Evolutionary conservation across 2,113 vertebrate genomes (phyloP).

Genomic region (Triplophysa dalaica): DNA sequence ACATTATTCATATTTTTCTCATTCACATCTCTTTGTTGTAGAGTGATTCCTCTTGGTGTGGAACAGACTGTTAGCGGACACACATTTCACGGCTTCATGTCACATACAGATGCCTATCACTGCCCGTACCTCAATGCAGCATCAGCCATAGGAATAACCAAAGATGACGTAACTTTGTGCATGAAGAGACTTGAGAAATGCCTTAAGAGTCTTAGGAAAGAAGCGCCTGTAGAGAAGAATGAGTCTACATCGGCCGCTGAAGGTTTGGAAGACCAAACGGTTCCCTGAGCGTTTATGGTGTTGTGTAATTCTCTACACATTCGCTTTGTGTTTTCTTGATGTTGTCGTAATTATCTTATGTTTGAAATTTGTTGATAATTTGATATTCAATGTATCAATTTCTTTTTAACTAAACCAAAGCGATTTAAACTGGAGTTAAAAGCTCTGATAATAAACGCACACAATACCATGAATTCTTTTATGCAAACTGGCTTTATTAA

Average conservation of each 20-base stretch:
- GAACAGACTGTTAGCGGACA: conserved; percentile 86
- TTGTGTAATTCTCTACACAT: background rate
- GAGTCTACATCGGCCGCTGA: background rate
- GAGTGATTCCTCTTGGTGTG: conserved; percentile 84
- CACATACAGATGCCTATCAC: conserved; percentile 84
- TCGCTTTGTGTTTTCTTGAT: background rate
- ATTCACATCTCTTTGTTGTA: conserved; percentile 65
- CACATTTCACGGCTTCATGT: conserved; percentile 91
- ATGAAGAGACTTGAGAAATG: conserved; percentile 92
- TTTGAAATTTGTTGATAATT: background rate
- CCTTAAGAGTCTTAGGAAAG: conserved; percentile 79
- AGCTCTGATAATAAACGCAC: background rate
- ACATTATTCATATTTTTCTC: background rate
- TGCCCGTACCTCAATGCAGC: conserved; percentile 95
- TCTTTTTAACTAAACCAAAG: background rate
- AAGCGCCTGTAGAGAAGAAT: conserved; percentile 47
- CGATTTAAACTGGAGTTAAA: background rate
- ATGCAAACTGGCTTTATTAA: too few relatives aligned
- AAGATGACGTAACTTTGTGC: conserved; percentile 86
- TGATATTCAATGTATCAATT: background rate
- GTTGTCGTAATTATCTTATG: background rate
- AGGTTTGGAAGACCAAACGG: conserved; percentile 44
- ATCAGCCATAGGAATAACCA: conserved; percentile 89
- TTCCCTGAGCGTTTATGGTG: conserved; percentile 30
- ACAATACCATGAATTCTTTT: background rate